phyloP scores from a whole-genome alignment of 2,797 vertebrate species.

The Gastrophryne carolinensis region DNA sequence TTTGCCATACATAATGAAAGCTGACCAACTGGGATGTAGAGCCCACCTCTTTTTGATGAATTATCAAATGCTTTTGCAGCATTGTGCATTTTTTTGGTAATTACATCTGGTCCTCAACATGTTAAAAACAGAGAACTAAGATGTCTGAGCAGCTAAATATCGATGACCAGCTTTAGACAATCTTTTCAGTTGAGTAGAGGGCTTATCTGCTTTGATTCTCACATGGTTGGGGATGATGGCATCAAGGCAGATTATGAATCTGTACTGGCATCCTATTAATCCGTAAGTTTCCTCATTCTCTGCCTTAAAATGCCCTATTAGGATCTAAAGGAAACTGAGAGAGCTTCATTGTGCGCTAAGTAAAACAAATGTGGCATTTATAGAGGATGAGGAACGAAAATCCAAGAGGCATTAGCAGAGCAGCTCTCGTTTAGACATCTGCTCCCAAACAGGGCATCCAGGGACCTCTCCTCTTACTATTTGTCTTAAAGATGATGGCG shows the following conservation, averaged over 20 bases:
- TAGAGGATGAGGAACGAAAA: constrained; percentile 59
- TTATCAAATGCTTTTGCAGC: neutral
- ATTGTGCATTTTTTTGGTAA: neutral
- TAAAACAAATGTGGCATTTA: constrained; percentile 35
- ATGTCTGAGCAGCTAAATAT: constrained; percentile 59
- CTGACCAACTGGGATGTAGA: too few relatives aligned
- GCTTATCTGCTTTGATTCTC: constrained; percentile 60
- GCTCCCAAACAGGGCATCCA: constrained; percentile 64
- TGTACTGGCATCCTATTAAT: constrained; percentile 51
- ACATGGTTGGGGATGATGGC: constrained; percentile 56
- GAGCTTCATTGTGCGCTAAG: constrained; percentile 20
- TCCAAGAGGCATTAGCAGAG: constrained; percentile 58
- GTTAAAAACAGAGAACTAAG: constrained; percentile 5
- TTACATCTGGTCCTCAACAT: neutral
- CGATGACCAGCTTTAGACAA: constrained; percentile 65
- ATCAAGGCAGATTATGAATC: constrained; percentile 58
- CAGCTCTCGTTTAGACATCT: constrained; percentile 65
- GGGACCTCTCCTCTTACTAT: constrained; percentile 64
- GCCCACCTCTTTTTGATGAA: neutral
- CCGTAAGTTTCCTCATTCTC: constrained; percentile 51
- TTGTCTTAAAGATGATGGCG: constrained; percentile 72
- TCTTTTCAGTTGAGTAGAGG: constrained; percentile 57
- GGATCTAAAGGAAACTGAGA: constrained; percentile 40
- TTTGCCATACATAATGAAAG: too few relatives aligned
- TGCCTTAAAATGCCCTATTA: constrained; percentile 43